Percentiles rank a stretch among this genome's conserved stretches.
phyloP scores from a whole-genome alignment of 2,797 vertebrate species.

The Peromyscus nudipes region DNA sequence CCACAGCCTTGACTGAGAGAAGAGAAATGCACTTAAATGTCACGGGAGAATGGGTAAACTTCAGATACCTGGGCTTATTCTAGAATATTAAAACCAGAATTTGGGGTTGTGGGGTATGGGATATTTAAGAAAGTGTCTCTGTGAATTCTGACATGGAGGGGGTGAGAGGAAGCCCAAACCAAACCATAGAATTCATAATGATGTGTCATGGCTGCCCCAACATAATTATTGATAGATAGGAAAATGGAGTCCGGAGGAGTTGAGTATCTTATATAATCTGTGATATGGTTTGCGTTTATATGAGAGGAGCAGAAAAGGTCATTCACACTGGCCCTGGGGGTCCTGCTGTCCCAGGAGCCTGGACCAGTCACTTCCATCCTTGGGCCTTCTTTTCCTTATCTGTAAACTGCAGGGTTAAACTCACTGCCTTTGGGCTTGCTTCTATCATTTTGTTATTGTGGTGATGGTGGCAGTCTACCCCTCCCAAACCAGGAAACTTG shows the following conservation, averaged over 20 bases:
- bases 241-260: neutral
- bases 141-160: neutral
- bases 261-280: neutral
- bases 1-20: neutral
- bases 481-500: conserved; percentile 54
- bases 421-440: neutral
- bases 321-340: neutral
- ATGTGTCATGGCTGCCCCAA: neutral
- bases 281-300: fast-evolving
- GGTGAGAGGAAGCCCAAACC: neutral
- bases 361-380: neutral
- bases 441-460: neutral
- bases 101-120: neutral
- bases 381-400: neutral
- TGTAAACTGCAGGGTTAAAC: neutral
- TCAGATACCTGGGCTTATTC: neutral
- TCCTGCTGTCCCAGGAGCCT: neutral
- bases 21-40: conserved; percentile 2
- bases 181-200: neutral
- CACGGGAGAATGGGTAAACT: neutral
- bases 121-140: neutral
- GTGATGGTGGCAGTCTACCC: neutral
- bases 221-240: neutral
- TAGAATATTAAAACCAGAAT: neutral
- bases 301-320: neutral